Evolutionary conservation across 2,797 vertebrate species (phyloP).

Genomic region (Chelonia mydas): DNA sequence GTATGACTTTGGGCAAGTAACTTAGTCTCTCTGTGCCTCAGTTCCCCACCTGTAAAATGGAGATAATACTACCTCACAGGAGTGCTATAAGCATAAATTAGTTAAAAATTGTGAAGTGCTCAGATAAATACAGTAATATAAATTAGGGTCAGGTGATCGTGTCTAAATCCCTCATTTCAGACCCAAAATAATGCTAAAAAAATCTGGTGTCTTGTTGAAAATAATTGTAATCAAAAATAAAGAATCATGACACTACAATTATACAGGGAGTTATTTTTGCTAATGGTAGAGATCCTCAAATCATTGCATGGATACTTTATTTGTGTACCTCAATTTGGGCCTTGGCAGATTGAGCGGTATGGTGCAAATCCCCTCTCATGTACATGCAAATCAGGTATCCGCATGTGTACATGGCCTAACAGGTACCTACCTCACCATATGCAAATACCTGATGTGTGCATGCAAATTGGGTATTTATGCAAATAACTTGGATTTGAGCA

Average conservation of each 20-base stretch:
- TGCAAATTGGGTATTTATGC: background rate
- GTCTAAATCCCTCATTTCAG: conserved; percentile 1
- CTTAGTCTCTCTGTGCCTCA: background rate
- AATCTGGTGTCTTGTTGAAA: background rate
- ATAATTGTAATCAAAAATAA: background rate
- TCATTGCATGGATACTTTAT: background rate
- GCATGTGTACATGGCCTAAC: background rate
- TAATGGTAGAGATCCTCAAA: background rate
- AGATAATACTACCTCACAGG: background rate
- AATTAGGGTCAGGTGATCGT: background rate
- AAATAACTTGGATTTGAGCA: background rate
- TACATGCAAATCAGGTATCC: background rate
- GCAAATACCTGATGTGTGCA: background rate
- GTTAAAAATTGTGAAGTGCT: background rate
- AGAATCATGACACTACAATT: background rate
- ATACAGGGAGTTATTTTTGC: background rate
- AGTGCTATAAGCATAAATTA: background rate
- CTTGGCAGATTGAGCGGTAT: background rate
- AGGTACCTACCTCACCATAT: background rate
- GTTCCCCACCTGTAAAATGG: background rate
- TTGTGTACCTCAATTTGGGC: accelerated
- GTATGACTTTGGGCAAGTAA: background rate
- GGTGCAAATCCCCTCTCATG: background rate
- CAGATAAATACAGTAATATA: background rate
- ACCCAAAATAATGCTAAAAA: conserved; percentile 13